phyloP scores from a whole-genome alignment of 2,113 vertebrate species.

The Halcyon senegalensis region DNA sequence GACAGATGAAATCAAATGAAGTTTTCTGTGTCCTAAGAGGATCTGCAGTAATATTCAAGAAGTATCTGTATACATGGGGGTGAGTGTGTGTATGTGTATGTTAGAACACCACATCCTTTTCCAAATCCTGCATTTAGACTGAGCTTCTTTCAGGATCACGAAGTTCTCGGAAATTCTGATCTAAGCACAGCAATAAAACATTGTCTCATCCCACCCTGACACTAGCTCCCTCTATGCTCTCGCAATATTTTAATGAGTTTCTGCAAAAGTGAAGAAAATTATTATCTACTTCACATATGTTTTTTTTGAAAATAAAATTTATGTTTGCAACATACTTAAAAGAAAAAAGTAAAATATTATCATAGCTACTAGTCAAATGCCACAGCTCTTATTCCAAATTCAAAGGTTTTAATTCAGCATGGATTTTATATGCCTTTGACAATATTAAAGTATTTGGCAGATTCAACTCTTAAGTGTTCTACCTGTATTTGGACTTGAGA shows the following conservation, averaged over 20 bases:
- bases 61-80: neutral
- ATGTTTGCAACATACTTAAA: neutral
- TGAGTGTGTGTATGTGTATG: rapidly evolving
- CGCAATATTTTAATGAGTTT: neutral
- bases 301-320: neutral
- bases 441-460: neutral
- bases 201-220: neutral
- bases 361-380: neutral
- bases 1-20: neutral
- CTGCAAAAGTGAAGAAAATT: neutral
- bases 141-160: neutral
- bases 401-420: neutral
- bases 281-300: neutral
- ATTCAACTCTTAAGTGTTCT: neutral
- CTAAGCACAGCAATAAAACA: neutral
- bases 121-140: neutral
- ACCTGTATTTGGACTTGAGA: neutral
- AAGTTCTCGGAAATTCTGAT: neutral
- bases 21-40: neutral
- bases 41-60: neutral
- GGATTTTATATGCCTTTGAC: neutral
- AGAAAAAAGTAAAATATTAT: neutral
- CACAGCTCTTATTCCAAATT: neutral
- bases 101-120: neutral
- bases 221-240: neutral